A percentile compares a stretch with the other conserved stretches of the same genome.
These are phyloP conservation scores for Shinisaurus crocodilurus DNA, from an alignment of 2,113 vertebrate genomes.

Conservation along the genomic window DNA sequence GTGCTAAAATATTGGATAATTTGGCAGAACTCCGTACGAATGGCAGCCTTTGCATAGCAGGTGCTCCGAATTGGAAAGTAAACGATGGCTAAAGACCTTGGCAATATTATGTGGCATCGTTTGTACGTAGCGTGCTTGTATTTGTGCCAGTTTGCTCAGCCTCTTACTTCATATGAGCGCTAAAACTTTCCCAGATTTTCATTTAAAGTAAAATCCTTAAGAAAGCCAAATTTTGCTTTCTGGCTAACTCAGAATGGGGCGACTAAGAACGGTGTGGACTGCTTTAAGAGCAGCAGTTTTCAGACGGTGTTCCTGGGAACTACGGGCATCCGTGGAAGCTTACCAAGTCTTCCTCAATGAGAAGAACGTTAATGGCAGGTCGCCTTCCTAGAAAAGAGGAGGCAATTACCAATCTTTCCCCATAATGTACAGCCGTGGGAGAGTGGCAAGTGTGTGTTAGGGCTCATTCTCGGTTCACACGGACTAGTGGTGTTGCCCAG, in stretches of 20 bases:
- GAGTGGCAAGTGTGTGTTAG: background rate
- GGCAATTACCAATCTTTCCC: background rate
- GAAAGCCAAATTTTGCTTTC: background rate
- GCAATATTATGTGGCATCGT: background rate
- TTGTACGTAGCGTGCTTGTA: background rate
- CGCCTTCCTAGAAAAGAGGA: background rate
- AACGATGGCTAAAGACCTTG: background rate
- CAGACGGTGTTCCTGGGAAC: background rate
- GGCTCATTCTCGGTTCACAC: background rate
- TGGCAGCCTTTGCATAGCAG: background rate
- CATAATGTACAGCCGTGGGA: background rate
- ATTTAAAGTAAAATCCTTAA: background rate
- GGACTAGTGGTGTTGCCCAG: background rate
- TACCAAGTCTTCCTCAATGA: background rate
- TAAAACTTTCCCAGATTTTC: background rate
- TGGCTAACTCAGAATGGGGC: background rate
- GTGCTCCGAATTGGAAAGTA: fast-evolving
- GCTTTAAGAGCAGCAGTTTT: background rate
- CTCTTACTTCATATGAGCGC: background rate
- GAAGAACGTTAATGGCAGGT: background rate
- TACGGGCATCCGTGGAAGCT: background rate
- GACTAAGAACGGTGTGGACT: background rate
- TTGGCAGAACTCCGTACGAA: background rate
- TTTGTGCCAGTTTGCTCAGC: background rate
- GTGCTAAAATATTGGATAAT: fast-evolving